These are phyloP conservation scores for Pangasius macronema DNA, from an alignment of 2,797 vertebrate genomes.

Conservation along the genomic window DNA sequence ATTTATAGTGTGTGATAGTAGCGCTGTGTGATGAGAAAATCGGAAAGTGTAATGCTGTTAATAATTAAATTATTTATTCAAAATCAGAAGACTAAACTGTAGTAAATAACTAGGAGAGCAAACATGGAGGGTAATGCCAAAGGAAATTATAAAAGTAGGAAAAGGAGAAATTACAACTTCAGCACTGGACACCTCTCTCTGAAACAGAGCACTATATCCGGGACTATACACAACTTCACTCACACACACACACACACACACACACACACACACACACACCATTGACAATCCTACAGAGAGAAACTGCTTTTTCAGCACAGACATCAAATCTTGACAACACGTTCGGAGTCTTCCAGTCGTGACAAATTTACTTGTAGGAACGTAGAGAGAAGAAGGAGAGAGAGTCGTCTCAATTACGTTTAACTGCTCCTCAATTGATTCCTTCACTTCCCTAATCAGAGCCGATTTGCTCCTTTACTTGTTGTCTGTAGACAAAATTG, in stretches of 20 bases:
- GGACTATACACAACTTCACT: background rate
- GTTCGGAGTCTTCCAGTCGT: no score
- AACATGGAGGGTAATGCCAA: background rate
- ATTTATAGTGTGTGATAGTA: background rate
- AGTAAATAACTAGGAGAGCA: background rate
- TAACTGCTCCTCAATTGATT: constrained; percentile 34
- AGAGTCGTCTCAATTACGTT: constrained; percentile 48
- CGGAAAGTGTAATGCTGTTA: background rate
- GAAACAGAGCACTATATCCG: background rate
- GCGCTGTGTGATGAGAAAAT: background rate
- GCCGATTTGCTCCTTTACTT: constrained; percentile 30
- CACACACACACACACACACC: constrained; percentile 14
- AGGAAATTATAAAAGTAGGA: background rate
- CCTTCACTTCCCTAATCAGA: constrained; percentile 36
- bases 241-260: background rate
- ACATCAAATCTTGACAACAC: no score
- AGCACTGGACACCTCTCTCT: background rate
- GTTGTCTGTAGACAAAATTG: constrained; percentile 22
- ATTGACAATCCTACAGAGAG: background rate
- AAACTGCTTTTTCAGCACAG: constrained; percentile 16
- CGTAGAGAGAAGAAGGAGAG: no score
- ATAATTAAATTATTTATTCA: constrained; percentile 1
- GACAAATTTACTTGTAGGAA: no score
- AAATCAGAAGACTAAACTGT: background rate
- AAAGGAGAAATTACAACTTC: background rate